These are phyloP conservation scores for Drosophila dives DNA, from an alignment of 2,888 invertebrate genomes.

Conservation along the genomic window DNA sequence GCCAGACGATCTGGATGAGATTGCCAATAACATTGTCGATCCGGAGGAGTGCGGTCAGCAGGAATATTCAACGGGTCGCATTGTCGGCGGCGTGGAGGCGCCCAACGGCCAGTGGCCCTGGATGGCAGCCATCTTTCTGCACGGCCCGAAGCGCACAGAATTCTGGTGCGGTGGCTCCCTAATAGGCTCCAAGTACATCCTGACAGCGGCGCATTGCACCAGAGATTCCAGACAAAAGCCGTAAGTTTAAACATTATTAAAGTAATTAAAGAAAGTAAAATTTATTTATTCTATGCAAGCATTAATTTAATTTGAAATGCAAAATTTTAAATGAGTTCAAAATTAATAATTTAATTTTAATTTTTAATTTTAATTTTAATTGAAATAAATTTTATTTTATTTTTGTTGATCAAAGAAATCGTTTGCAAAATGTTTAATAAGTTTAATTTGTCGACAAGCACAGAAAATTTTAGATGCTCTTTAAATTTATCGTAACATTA, in stretches of 20 bases:
- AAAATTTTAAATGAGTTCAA: neutral
- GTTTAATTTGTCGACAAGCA: neutral
- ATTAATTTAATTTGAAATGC: neutral
- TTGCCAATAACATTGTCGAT: conserved; percentile 81
- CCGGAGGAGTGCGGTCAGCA: conserved; percentile 91
- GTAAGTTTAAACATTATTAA: conserved; percentile 86
- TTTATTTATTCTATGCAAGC: neutral
- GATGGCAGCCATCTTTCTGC: conserved; percentile 97
- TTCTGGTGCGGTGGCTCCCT: conserved; percentile 98
- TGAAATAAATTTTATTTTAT: neutral
- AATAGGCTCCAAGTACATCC: conserved; percentile 90
- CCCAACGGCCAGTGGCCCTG: conserved; percentile 96
- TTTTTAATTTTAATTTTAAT: too few relatives aligned
- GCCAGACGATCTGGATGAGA: conserved; percentile 72
- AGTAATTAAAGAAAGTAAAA: neutral
- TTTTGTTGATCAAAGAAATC: too few relatives aligned
- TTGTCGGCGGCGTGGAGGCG: conserved; percentile 95
- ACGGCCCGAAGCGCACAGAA: conserved; percentile 92
- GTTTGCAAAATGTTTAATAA: conserved; percentile 51
- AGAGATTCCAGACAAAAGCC: conserved; percentile 94
- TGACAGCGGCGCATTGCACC: conserved; percentile 97
- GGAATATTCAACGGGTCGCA: conserved; percentile 93
- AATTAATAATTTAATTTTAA: neutral
- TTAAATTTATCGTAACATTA: neutral
- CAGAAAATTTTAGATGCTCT: neutral